These are phyloP conservation scores for Cyrtonyx montezumae DNA, from an alignment of 2,113 vertebrate genomes.

Conservation along the genomic window DNA sequence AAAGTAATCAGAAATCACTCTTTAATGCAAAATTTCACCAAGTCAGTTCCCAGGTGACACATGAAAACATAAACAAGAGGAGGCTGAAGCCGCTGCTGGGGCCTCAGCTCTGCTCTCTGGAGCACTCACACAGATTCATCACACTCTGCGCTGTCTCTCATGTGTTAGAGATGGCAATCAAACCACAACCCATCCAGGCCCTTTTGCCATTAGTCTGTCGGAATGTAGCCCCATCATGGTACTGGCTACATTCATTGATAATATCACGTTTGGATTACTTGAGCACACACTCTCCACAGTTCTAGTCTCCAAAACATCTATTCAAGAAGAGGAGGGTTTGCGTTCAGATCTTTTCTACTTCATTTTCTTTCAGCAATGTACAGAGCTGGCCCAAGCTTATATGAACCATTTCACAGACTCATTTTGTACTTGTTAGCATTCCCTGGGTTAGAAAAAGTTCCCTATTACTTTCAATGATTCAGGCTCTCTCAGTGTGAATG, in stretches of 20 bases:
- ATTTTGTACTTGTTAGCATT: not conserved
- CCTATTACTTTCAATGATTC: not conserved
- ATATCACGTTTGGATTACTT: fast-evolving
- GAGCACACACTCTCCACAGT: not conserved
- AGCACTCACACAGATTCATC: not conserved
- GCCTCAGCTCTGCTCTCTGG: not conserved
- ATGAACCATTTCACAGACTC: not conserved
- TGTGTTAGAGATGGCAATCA: not conserved
- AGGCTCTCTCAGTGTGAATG: not conserved
- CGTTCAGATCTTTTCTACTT: not conserved
- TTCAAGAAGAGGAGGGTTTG: not conserved
- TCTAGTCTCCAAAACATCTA: not conserved
- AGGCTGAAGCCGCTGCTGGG: not conserved
- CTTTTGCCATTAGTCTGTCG: not conserved
- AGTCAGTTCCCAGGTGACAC: not conserved
- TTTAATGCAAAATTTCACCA: not conserved
- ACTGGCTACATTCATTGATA: not conserved
- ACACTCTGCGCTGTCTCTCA: not conserved
- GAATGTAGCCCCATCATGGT: not conserved
- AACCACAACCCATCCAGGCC: not conserved
- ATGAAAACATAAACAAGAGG: not conserved
- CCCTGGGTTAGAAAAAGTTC: not conserved
- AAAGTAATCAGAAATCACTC: not conserved
- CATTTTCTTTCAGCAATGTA: not conserved
- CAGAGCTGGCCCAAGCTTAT: not conserved